phyloP scores from a whole-genome alignment of 1,140 invertebrate genomes.

The Zelostemma sp. region DNA sequence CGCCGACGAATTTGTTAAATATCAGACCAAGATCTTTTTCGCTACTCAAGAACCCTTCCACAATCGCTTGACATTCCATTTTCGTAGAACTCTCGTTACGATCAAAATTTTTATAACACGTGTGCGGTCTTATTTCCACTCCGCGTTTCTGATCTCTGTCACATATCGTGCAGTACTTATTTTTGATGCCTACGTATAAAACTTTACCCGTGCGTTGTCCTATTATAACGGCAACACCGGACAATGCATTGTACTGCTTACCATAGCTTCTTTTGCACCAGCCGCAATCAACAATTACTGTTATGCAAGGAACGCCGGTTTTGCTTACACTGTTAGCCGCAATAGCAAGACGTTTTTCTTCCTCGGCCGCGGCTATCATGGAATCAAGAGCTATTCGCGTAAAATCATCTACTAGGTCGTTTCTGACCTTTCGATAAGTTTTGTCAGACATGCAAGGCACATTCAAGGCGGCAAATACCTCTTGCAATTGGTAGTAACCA shows the following conservation, averaged over 20 bases:
- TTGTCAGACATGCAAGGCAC: slow-evolving; percentile 44
- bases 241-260: slow-evolving; percentile 50
- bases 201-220: no score
- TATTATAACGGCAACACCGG: slow-evolving; percentile 50
- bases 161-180: slow-evolving; percentile 53
- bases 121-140: slow-evolving; percentile 25
- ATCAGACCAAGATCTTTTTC: slow-evolving; percentile 54
- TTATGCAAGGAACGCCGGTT: slow-evolving; percentile 47
- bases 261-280: slow-evolving; percentile 53
- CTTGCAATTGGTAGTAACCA: slow-evolving; percentile 48
- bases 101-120: slow-evolving; percentile 51
- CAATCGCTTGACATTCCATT: slow-evolving; percentile 65
- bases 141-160: slow-evolving; percentile 6
- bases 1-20: slow-evolving; percentile 60
- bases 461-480: slow-evolving; percentile 47
- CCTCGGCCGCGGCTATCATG: slow-evolving; percentile 53
- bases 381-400: slow-evolving; percentile 26
- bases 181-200: slow-evolving; percentile 44
- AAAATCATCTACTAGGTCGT: slow-evolving; percentile 22
- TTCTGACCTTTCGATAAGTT: slow-evolving; percentile 34
- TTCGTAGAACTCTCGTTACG: slow-evolving; percentile 42
- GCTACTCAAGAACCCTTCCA: slow-evolving; percentile 58
- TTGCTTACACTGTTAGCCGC: slow-evolving; percentile 20
- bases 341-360: slow-evolving; percentile 42
- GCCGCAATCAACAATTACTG: slow-evolving; percentile 49